Conservation (phyloP, 2,113 vertebrate genomes). For the Paradoxurus hermaphroditus region DNA sequence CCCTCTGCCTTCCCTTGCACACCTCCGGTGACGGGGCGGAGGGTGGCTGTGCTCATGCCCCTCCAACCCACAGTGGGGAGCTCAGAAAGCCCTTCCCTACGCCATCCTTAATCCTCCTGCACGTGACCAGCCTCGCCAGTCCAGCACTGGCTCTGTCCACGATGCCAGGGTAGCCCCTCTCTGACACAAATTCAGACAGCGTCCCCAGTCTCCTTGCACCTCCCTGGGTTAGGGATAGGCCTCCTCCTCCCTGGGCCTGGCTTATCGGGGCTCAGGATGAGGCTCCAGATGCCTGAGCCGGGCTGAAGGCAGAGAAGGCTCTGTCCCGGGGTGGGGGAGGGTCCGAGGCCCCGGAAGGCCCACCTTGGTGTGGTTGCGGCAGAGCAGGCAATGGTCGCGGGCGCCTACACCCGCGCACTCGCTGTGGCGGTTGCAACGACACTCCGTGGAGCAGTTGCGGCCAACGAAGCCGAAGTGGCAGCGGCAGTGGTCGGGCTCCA, state of each 20-base stretch:
- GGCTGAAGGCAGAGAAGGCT: not conserved
- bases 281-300: not conserved
- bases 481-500: conserved; percentile 90
- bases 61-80: not conserved
- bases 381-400: conserved; percentile 89
- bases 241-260: not conserved
- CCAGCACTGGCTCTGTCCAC: not conserved
- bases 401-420: conserved; percentile 88
- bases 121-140: accelerated
- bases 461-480: conserved; percentile 95
- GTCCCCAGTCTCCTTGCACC: not conserved
- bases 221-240: not conserved
- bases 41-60: not conserved
- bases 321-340: accelerated
- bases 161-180: not conserved
- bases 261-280: not conserved
- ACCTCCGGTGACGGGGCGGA: not conserved
- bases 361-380: conserved; percentile 92
- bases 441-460: conserved; percentile 92
- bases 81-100: not conserved
- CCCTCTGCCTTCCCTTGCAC: not conserved
- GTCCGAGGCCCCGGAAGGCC: accelerated
- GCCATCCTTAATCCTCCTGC: not conserved
- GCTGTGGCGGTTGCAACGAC: conserved; percentile 94
- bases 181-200: not conserved